phyloP scores from a whole-genome alignment of 2,797 vertebrate species.

The Eulemur coronatus region DNA sequence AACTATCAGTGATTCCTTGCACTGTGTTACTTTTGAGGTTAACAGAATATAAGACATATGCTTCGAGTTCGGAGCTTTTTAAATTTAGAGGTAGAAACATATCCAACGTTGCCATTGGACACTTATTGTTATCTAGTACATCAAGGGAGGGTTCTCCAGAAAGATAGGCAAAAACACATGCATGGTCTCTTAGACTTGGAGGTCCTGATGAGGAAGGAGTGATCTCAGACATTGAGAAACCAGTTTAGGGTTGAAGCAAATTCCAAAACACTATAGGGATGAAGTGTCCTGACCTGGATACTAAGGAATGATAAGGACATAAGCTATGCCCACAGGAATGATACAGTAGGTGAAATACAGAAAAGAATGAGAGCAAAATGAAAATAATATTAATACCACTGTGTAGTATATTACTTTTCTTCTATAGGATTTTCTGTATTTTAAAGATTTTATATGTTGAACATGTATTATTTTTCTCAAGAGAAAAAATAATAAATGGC shows the following conservation, averaged over 20 bases:
- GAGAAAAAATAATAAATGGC: not conserved
- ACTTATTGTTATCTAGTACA: not conserved
- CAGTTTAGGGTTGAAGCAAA: not conserved
- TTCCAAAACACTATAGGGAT: not conserved
- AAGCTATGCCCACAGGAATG: not conserved
- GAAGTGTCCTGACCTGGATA: not conserved
- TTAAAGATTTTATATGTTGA: not conserved
- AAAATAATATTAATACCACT: not conserved
- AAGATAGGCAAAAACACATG: not conserved
- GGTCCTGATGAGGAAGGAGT: not conserved
- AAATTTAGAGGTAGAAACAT: not conserved
- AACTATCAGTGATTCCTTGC: not conserved
- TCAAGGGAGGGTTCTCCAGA: not conserved
- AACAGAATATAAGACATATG: not conserved
- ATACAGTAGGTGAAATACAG: not conserved
- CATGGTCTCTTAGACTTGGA: not conserved
- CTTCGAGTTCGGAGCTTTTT: not conserved
- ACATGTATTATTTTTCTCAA: not conserved
- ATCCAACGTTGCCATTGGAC: not conserved
- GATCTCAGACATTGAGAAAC: not conserved
- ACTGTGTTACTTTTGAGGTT: constrained; percentile 3
- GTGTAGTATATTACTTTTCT: not conserved
- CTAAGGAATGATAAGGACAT: not conserved
- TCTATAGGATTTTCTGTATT: not conserved
- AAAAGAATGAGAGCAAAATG: not conserved